Percentiles rank a stretch among this genome's conserved stretches.
Evolutionary conservation across 2,888 invertebrate species (phyloP).

Genomic region (Lucinisca nassula): DNA sequence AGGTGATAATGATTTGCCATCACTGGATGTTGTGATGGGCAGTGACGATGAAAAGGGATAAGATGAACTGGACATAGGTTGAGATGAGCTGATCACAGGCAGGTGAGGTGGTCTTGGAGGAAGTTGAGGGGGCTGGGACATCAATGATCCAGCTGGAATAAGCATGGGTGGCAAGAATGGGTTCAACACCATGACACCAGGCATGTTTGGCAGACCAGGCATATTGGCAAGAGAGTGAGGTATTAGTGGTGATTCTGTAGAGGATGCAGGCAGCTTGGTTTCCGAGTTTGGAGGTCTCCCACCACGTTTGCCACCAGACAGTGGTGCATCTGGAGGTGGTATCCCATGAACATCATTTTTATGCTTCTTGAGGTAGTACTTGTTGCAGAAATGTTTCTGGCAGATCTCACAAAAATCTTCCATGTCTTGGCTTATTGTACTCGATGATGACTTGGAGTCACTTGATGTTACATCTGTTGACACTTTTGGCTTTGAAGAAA

Average conservation of each 20-base stretch:
- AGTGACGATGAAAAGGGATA: slow-evolving; percentile 41
- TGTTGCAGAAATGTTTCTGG: slow-evolving; percentile 89
- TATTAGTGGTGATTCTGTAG: slow-evolving; percentile 73
- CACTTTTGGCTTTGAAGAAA: slow-evolving; percentile 61
- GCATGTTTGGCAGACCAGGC: slow-evolving; percentile 81
- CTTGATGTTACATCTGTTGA: slow-evolving; percentile 7
- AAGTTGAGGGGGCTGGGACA: slow-evolving; percentile 78
- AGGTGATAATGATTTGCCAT: slow-evolving; percentile 61
- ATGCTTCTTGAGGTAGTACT: slow-evolving; percentile 89
- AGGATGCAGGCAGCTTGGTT: slow-evolving; percentile 75
- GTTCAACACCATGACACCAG: slow-evolving; percentile 87
- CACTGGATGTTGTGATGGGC: slow-evolving; percentile 52
- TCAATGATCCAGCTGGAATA: slow-evolving; percentile 81
- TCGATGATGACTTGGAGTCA: slow-evolving; percentile 1
- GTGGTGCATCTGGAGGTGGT: slow-evolving; percentile 79
- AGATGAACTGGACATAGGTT: slow-evolving; percentile 70
- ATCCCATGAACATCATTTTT: slow-evolving; percentile 88
- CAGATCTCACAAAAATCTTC: slow-evolving; percentile 88
- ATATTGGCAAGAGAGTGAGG: slow-evolving; percentile 84
- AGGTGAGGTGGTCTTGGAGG: slow-evolving; percentile 78
- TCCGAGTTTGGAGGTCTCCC: slow-evolving; percentile 78
- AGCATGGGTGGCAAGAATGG: slow-evolving; percentile 87
- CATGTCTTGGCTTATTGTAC: slow-evolving; percentile 78
- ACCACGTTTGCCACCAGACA: slow-evolving; percentile 74
- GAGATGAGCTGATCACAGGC: slow-evolving; percentile 78